phyloP scores from a whole-genome alignment of 2,888 invertebrate genomes.

The Tricholauxania praeusta region DNA sequence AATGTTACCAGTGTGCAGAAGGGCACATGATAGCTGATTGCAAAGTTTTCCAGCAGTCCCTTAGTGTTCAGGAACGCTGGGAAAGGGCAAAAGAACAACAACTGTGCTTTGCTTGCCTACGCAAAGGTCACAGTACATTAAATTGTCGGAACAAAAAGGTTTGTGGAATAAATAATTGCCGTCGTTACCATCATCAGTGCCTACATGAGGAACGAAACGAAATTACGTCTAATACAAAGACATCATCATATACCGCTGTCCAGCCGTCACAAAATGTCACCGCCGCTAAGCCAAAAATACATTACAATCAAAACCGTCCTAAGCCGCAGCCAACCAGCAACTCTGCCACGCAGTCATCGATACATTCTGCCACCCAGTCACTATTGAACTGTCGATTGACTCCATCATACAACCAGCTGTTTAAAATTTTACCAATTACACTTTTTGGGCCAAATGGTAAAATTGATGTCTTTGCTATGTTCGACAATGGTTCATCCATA shows the following conservation, averaged over 20 bases:
- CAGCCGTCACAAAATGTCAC: no score
- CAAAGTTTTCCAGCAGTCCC: background rate
- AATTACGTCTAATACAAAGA: background rate
- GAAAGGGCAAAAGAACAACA: background rate
- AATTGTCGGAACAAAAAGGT: slow-evolving; percentile 9
- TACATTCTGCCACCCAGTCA: background rate
- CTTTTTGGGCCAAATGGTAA: slow-evolving; percentile 27
- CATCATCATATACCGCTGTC: no score
- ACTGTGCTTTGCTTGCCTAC: slow-evolving; percentile 23
- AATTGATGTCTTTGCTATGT: slow-evolving; percentile 29
- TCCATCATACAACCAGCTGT: slow-evolving; percentile 2
- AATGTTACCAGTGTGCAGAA: background rate
- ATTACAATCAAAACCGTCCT: no score
- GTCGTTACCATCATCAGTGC: background rate
- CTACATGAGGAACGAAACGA: background rate
- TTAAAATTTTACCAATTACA: slow-evolving; percentile 38
- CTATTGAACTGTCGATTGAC: background rate
- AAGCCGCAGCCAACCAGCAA: no score
- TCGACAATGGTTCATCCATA: slow-evolving; percentile 40
- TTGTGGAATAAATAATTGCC: slow-evolving; percentile 13
- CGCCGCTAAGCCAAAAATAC: no score
- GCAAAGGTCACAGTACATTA: slow-evolving; percentile 3
- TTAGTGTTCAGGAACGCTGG: slow-evolving; percentile 4
- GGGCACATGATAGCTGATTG: background rate
- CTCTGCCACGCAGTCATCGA: no score